Evolutionary conservation across 2,888 invertebrate species (phyloP), one percentile per base, ranked within the genome.

Genomic region (Oligia latruncula): DNA sequence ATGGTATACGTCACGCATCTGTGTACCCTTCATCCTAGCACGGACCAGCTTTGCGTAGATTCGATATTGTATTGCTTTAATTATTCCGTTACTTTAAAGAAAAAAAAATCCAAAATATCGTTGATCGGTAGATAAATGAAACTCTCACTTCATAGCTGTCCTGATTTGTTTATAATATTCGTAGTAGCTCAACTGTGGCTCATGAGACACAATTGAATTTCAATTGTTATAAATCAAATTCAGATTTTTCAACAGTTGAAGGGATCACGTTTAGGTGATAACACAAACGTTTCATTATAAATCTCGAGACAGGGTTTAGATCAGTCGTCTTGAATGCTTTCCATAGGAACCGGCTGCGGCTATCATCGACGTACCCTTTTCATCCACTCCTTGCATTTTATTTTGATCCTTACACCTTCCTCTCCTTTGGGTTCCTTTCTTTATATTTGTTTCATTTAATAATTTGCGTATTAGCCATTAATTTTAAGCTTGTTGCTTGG

Each of bases 1-100:
- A 98, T 95, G 98, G 98, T 98, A 97, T 92, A 94, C 92, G 91
- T 92, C 89, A 91, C 89, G 88, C 91, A 91, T 92, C 87, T 92
- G 93, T 94, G 92, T 94, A 93, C 93, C 93, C 93, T 92, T 89
- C 92, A 87, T 95, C 95, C 95, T 95, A 95, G 96, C 96, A 96
- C 96, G 96, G 95, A 94, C 88, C 87, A 94, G 96, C 96, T 96
- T 96, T 94, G 95, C 95, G 90, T 97, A 96, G 95, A 91, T 92
- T 93, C 90, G 81, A 90, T 94, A 92, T 93, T 92, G 90, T 93
- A 92, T 60, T 92, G 95, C 95, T 95, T 95, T 97, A 80, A 90
- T 97, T 90, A 97, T 88, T 90, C 85, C 43, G 76, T 88, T 85
- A 87, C 72, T 78, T 82, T 77, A 17, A 80, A 74, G 71, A 49